Percentiles rank a stretch among this genome's conserved stretches.
phyloP scores from a whole-genome alignment of 2,797 vertebrate species.

The Gambelia wislizenii region DNA sequence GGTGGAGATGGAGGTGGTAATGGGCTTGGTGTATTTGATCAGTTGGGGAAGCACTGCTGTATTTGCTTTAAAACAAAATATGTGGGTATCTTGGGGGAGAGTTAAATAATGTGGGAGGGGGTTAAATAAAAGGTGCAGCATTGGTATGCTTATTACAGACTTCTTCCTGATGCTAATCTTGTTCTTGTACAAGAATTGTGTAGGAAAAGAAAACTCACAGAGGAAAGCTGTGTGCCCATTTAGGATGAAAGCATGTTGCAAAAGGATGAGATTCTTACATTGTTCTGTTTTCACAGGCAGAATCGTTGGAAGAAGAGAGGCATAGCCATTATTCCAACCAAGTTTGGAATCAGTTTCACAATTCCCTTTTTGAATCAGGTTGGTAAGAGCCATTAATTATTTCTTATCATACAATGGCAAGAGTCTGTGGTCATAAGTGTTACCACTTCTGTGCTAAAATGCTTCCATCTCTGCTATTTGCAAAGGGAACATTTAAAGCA shows the following conservation, averaged over 20 bases:
- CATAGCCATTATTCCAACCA: conserved; percentile 91
- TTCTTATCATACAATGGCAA: background rate
- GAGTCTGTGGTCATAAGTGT: too few species aligned
- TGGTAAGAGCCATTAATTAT: conserved; percentile 8
- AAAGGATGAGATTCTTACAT: background rate
- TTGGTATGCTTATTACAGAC: background rate
- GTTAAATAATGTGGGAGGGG: too few species aligned
- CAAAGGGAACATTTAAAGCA: background rate
- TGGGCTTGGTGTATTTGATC: conserved; percentile 7
- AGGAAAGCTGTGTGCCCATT: background rate
- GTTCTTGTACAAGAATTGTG: background rate
- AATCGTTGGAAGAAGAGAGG: conserved; percentile 97
- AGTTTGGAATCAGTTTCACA: conserved; percentile 94
- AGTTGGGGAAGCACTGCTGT: background rate
- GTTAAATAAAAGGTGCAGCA: background rate
- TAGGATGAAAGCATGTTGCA: background rate
- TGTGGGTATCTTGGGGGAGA: too few species aligned
- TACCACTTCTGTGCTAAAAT: background rate
- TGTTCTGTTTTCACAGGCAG: conserved; percentile 78
- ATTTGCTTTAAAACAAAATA: conserved; percentile 22
- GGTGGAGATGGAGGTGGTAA: background rate
- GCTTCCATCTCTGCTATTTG: background rate
- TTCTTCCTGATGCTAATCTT: background rate
- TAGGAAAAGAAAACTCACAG: too few species aligned
- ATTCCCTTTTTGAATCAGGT: conserved; percentile 93